Percentiles rank a stretch among this genome's conserved stretches.
phyloP scores from a whole-genome alignment of 2,888 invertebrate species.

The Chaitophorus viminalis region DNA sequence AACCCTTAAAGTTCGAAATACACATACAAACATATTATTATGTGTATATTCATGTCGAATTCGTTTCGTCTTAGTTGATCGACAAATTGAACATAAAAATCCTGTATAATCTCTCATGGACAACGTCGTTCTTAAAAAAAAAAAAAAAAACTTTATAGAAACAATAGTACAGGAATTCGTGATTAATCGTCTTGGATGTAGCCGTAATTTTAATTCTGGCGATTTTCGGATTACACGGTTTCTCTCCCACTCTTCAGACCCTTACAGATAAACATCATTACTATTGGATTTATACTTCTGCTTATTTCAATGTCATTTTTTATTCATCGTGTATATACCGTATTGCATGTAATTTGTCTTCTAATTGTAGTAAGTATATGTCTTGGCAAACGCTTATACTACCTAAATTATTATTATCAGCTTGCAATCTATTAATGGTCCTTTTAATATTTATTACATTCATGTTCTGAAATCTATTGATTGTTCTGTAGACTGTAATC shows the following conservation, averaged over 20 bases:
- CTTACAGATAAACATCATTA: constrained; percentile 3
- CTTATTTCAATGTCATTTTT: neutral
- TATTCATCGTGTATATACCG: neutral
- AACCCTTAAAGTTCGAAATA: too few species aligned
- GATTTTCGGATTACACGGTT: neutral
- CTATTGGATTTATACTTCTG: neutral
- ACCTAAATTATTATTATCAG: neutral
- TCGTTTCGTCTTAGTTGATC: neutral
- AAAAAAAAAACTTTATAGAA: too few species aligned
- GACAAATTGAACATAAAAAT: too few species aligned
- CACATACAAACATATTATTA: neutral
- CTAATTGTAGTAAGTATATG: neutral
- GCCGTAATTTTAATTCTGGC: neutral
- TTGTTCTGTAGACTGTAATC: too few species aligned
- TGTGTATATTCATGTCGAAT: neutral
- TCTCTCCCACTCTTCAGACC: neutral
- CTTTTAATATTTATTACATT: neutral
- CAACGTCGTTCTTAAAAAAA: neutral
- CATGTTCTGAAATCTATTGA: too few species aligned
- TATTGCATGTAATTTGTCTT: neutral
- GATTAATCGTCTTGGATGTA: neutral
- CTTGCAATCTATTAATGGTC: neutral
- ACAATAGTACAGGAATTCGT: neutral
- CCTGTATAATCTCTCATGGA: neutral
- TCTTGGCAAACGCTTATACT: neutral